Conservation (phyloP, 30 jellyfish, hydroid and myxozoan species). For the Pelagia noctiluca region DNA sequence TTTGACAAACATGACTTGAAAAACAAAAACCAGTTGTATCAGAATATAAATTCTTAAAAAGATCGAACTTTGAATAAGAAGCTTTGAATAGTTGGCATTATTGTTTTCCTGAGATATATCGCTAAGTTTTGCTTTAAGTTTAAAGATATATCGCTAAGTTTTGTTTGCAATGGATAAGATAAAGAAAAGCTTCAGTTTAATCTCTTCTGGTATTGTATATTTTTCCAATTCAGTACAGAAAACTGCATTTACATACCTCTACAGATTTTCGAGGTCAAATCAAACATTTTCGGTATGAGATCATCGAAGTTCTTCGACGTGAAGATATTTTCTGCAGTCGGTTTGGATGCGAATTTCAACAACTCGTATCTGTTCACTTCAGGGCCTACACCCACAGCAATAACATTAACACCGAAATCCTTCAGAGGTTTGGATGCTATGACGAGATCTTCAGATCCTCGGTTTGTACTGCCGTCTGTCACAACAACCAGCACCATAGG, state of each 20-base stretch:
- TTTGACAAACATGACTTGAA: too few species aligned
- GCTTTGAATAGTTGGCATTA: too few species aligned
- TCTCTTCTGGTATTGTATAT: too few species aligned
- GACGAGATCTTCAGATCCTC: constrained; percentile 78
- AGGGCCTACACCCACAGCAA: constrained; percentile 95
- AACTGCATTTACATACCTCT: too few species aligned
- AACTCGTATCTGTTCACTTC: constrained; percentile 78
- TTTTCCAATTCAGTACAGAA: too few species aligned
- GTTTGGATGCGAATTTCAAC: constrained; percentile 78
- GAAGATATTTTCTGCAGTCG: constrained; percentile 60
- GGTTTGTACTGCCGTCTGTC: constrained; percentile 84
- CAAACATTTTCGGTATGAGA: constrained; percentile 62
- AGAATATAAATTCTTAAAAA: too few species aligned
- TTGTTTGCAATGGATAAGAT: too few species aligned
- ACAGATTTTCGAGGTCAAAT: constrained; percentile 75
- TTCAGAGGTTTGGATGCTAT: constrained; percentile 83
- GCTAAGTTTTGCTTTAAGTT: not conserved
- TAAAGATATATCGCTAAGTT: too few species aligned
- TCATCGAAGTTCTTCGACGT: constrained; percentile 69
- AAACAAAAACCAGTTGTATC: too few species aligned
- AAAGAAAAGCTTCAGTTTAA: too few species aligned
- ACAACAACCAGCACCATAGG: constrained; percentile 92
- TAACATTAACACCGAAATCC: constrained; percentile 87
- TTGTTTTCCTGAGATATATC: too few species aligned
- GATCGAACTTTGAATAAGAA: too few species aligned